Conservation (phyloP, 1,140 invertebrate species). For the Drosophila paulistorum region DNA sequence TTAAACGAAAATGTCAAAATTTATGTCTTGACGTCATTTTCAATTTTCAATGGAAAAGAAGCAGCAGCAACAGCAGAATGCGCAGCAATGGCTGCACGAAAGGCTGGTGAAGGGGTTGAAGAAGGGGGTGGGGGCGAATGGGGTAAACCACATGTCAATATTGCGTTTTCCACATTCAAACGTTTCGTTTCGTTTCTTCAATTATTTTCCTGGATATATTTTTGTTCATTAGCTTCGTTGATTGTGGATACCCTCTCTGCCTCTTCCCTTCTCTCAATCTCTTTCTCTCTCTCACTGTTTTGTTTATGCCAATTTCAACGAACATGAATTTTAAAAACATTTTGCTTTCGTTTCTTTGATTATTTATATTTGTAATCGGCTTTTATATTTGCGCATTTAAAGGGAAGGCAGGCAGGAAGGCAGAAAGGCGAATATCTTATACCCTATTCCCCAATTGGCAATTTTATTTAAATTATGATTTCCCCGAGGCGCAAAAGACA, state of each 20-base stretch:
- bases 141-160: conserved; percentile 70
- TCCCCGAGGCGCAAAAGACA: not conserved
- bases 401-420: not conserved
- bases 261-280: not conserved
- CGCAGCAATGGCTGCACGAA: not conserved
- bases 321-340: conserved; percentile 35
- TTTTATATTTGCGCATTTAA: conserved; percentile 27
- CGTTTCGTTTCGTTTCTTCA: conserved; percentile 23
- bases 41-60: not conserved
- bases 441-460: not conserved
- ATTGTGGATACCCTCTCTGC: too few species aligned
- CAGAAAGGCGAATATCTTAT: conserved; percentile 18
- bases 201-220: conserved; percentile 34
- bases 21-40: conserved; percentile 75
- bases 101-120: not conserved
- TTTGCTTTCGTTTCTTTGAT: conserved; percentile 44
- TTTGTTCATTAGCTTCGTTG: conserved; percentile 11
- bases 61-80: not conserved
- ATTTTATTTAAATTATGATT: not conserved
- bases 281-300: conserved; percentile 55
- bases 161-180: conserved; percentile 64
- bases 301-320: conserved; percentile 73
- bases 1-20: conserved; percentile 70
- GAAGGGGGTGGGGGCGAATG: not conserved
- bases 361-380: conserved; percentile 56